Percentiles rank a stretch among this genome's conserved stretches.
phyloP scores from a whole-genome alignment of 37 sponge, comb jelly and placozoan genomes.

The Halichondria panicea region DNA sequence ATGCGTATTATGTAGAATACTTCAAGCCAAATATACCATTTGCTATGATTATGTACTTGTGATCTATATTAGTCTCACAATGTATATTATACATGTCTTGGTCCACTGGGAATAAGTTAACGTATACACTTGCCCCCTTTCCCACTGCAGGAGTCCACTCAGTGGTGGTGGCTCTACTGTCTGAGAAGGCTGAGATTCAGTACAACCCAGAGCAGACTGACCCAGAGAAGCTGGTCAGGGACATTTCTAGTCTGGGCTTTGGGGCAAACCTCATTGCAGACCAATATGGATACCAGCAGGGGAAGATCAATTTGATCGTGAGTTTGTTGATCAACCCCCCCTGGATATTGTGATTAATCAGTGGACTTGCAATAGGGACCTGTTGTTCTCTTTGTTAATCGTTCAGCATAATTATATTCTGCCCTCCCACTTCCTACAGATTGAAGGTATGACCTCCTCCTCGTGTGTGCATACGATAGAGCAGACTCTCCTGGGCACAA shows the following conservation, averaged over 20 bases:
- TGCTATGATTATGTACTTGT: no score
- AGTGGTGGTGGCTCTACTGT: slow-evolving; percentile 73
- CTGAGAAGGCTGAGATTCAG: slow-evolving; percentile 81
- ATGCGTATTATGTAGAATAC: no score
- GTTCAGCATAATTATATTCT: no score
- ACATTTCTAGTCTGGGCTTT: slow-evolving; percentile 75
- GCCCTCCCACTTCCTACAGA: slow-evolving; percentile 13
- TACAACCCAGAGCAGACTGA: slow-evolving; percentile 53
- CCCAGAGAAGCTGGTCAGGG: slow-evolving; percentile 41
- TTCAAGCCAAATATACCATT: no score
- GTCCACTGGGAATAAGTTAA: no score
- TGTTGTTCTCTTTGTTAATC: no score
- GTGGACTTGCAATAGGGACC: no score
- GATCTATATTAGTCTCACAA: no score
- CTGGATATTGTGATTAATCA: no score
- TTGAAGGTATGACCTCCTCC: slow-evolving; percentile 96
- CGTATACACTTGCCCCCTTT: neutral
- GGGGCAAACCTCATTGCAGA: slow-evolving; percentile 54
- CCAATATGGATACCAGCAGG: slow-evolving; percentile 23
- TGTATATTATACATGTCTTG: no score
- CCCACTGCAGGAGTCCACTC: slow-evolving; percentile 52
- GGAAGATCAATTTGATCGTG: slow-evolving; percentile 60
- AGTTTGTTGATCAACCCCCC: slow-evolving; percentile 4
- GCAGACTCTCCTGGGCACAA: slow-evolving; percentile 51
- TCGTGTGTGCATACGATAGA: slow-evolving; percentile 96